phyloP scores from a whole-genome alignment of 2,113 vertebrate species.

The Perca schrenkii region DNA sequence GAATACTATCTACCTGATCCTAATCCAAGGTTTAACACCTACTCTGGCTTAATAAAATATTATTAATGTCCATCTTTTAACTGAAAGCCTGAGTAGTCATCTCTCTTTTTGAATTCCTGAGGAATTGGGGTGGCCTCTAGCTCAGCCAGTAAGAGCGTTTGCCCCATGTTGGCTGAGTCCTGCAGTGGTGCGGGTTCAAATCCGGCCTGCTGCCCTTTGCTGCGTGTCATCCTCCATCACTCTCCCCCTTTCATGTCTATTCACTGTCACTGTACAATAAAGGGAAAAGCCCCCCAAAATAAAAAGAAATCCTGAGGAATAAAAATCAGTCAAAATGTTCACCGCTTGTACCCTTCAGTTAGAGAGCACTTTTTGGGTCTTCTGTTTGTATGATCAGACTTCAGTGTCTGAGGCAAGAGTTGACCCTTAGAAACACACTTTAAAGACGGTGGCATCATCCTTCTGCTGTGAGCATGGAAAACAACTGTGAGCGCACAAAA shows the following conservation, averaged over 20 bases:
- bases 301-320: no score
- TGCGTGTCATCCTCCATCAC: no score
- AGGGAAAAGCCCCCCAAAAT: no score
- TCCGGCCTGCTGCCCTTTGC: no score
- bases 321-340: not conserved
- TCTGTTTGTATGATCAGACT: constrained; percentile 26
- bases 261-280: no score
- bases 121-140: not conserved
- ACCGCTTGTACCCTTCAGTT: not conserved
- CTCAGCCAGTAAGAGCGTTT: no score
- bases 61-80: not conserved
- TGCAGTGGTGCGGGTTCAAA: no score
- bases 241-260: no score
- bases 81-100: not conserved
- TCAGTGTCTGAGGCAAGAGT: constrained; percentile 8
- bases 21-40: not conserved
- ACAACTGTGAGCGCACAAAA: constrained; percentile 52
- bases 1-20: not conserved
- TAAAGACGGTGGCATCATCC: constrained; percentile 46
- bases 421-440: constrained; percentile 52
- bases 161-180: no score
- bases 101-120: not conserved
- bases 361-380: not conserved
- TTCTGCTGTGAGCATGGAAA: constrained; percentile 34
- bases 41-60: constrained; percentile 9